Percentiles rank a stretch among this genome's conserved stretches.
Conservation (phyloP, 2,888 invertebrate species). For the Oxycera nigricornis region DNA sequence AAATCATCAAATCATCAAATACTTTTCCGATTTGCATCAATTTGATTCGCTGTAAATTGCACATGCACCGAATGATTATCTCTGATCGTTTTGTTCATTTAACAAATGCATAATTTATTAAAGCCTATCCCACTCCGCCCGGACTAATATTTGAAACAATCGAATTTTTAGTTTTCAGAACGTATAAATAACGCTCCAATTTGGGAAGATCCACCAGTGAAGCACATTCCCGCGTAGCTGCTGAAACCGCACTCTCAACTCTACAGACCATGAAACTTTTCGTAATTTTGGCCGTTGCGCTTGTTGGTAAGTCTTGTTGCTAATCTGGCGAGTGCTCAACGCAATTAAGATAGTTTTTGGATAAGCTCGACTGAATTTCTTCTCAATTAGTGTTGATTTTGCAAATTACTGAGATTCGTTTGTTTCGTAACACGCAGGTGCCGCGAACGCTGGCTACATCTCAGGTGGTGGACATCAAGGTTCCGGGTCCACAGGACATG, state of each 20-base stretch:
- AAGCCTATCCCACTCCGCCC: neutral
- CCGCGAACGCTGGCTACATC: constrained; percentile 20
- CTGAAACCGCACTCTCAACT: neutral
- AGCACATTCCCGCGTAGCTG: neutral
- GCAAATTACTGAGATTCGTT: neutral
- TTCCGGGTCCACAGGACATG: constrained; percentile 10
- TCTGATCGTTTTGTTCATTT: neutral
- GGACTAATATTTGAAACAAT: neutral
- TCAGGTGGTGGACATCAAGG: neutral
- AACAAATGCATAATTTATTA: neutral
- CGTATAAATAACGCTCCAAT: constrained; percentile 25
- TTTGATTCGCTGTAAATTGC: neutral
- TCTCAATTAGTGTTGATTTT: neutral
- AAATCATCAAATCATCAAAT: too few species aligned
- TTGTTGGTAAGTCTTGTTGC: constrained; percentile 26
- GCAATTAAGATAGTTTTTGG: neutral
- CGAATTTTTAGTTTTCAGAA: neutral
- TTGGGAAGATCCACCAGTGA: neutral
- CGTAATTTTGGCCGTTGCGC: constrained; percentile 25
- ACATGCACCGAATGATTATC: neutral
- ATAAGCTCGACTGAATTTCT: too few species aligned
- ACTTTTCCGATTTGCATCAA: neutral
- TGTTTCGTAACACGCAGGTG: neutral
- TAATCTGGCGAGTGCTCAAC: neutral
- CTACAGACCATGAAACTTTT: constrained; percentile 17